Base-by-base conservation (phyloP, 2,888 invertebrate genomes). In the Conus canariensis region DNA sequence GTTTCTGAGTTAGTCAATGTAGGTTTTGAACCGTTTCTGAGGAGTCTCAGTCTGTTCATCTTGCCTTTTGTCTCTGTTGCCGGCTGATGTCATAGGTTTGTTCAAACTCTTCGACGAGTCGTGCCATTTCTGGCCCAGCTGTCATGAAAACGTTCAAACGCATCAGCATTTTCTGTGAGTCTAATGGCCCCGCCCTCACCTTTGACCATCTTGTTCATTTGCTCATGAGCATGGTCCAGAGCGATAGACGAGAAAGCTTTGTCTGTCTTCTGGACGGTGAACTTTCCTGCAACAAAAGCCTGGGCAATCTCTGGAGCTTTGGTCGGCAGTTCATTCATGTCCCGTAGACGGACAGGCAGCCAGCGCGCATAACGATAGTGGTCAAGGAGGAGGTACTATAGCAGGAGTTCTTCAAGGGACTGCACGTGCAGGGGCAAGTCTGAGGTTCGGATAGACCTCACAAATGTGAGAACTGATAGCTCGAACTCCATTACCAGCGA, bases 181-280 rank as follows among this genome's bases (percentile, higher is more conserved):
- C 91, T 91, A 14, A 92, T 86, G 56, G 88, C 91, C 22, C 92
- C 92, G 25, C 92, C 91, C 45, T 80, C 85, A 30, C 90, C 92
- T 80, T 92, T 92, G 45, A 92, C 88, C n/a, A 90, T 16, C 12
- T 80, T 83, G 70, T 93, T 93, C 19, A 91, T 85, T 64, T 93
- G 92, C 70, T 92, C 92, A 86, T 93, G 93, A 30, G 90, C 91
- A 45, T 93, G 92, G 80, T 93, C 92, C 83, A 92, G 30, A 56
- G 92, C 85, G 30, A 91, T 91, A 14, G 90, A 77, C 19, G 91
- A 92, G 60, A 91, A 92, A 16, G 22, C 74, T 22, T 89, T 82
- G 19, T 12, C 25, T 25, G 91, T 88, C 82, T 91, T 92, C n/a
- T 80, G 87, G 59, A 89, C n/a, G 14, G 60, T 83, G 87, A 89